Base-by-base conservation (phyloP, 2,888 invertebrate species). In the Meandrusa payeni region DNA sequence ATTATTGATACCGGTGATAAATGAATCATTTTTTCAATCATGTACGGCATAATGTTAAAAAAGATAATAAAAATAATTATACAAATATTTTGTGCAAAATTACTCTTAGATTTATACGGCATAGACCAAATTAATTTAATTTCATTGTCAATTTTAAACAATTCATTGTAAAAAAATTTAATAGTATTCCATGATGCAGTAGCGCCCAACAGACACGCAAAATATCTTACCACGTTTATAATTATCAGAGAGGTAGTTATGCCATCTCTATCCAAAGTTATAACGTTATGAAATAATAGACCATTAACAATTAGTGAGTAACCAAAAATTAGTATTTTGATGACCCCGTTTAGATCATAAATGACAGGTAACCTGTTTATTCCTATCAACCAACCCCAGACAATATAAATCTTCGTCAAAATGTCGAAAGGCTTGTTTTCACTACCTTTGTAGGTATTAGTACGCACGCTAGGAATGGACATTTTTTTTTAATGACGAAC, bases 61-160 rank as follows among this genome's bases (percentile, higher is more conserved):
- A 31, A 10, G 1, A 31, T 6, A 10, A 10, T 19, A 10, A 2
- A 10, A 17, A 17, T 0, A 31, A 31, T 31, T 31, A 31, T 17
- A 31, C 10, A 31, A 31, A 17, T 5, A 31, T 17, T 17, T 10
- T 19, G 31, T 17, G 19, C 6, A 5, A 31, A 31, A 31, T 31
- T 31, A 10, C 2, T 2, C 10, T 31, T 31, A 31, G 17, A 31
- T 17, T 19, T 31, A 2, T 10, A 17, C 9, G 17, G 10, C 5
- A 13, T 17, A 6, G 1, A 10, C 15, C 19, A 19, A 6, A 17
- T 15, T 5, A 31, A 10, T 1, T 31, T 17, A 6, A 17, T 19
- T 31, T 31, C 19, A 10, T 31, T n/a, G 10, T 31, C 31, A 10
- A 31, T 17, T 31, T 31, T 31, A 6, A 10, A 31, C 31, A 31